Evolutionary conservation across 2,797 vertebrate genomes (phyloP).

Genomic region (Enteromius unitaeniatus): DNA sequence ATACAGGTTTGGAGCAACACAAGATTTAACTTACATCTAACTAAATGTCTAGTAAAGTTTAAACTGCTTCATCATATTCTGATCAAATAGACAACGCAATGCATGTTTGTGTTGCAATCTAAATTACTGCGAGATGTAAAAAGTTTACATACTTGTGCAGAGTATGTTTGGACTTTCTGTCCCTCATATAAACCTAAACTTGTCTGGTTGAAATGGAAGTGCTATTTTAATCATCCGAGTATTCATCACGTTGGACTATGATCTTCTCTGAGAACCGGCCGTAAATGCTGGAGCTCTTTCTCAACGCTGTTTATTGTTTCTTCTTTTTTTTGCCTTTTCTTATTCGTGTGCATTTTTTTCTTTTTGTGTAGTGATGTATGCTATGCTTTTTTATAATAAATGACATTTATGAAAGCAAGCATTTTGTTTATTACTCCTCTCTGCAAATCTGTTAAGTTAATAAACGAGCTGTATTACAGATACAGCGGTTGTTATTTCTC

Average conservation of each 20-base stretch:
- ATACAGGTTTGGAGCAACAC: neutral
- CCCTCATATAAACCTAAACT: slow-evolving; percentile 5
- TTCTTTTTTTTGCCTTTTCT: neutral
- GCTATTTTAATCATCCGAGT: slow-evolving; percentile 4
- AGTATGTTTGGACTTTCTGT: slow-evolving; percentile 6
- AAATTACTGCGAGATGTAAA: neutral
- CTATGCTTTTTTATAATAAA: slow-evolving; percentile 45
- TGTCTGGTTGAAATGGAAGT: neutral
- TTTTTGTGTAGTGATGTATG: slow-evolving; percentile 30
- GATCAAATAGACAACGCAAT: neutral
- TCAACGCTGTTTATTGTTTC: slow-evolving; percentile 9
- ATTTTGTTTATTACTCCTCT: slow-evolving; percentile 24
- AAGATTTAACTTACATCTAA: neutral
- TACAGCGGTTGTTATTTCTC: neutral
- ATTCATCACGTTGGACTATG: slow-evolving; percentile 2
- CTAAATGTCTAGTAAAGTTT: neutral
- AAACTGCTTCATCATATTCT: neutral
- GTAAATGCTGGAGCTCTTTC: slow-evolving; percentile 4
- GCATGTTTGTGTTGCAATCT: neutral
- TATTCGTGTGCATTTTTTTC: slow-evolving; percentile 23
- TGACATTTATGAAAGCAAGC: neutral
- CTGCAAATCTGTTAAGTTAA: slow-evolving; percentile 7
- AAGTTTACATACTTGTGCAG: neutral
- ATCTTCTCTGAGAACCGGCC: slow-evolving; percentile 8
- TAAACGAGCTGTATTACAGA: neutral